phyloP scores from a whole-genome alignment of 2,113 vertebrate species.

The Capreolus pygargus region DNA sequence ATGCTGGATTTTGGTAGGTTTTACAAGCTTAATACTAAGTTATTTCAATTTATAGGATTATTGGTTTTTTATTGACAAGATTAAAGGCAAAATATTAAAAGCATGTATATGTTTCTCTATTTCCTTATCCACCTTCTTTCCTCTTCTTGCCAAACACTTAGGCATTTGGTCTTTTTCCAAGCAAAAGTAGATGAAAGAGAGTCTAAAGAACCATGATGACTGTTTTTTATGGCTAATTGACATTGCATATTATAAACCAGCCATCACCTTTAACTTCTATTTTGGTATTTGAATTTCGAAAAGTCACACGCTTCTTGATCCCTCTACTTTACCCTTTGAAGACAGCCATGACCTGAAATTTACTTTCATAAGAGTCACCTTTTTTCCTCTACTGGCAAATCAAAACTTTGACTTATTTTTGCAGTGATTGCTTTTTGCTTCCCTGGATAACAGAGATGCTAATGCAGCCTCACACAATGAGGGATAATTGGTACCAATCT shows the following conservation, averaged over 20 bases:
- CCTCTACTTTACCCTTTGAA: not conserved
- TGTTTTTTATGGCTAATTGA: no score
- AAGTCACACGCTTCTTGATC: not conserved
- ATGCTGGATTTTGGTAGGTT: not conserved
- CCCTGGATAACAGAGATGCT: not conserved
- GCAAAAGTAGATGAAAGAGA: not conserved
- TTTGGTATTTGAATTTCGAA: not conserved
- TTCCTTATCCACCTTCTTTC: not conserved
- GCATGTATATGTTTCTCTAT: not conserved
- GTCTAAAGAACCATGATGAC: accelerated
- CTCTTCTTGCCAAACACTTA: not conserved
- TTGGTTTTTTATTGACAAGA: not conserved
- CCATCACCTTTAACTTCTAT: not conserved
- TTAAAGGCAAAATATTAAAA: not conserved
- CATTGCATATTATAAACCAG: not conserved
- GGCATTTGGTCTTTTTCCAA: not conserved
- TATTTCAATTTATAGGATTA: not conserved
- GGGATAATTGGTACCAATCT: accelerated
- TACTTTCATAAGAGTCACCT: not conserved
- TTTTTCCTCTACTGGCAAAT: not conserved
- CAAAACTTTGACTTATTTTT: not conserved
- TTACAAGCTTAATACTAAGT: not conserved
- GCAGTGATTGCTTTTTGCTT: not conserved
- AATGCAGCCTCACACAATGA: not conserved
- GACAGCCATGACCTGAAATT: not conserved